Base-by-base conservation (phyloP, 2,888 invertebrate species). In the Sussaba pulchella region DNA sequence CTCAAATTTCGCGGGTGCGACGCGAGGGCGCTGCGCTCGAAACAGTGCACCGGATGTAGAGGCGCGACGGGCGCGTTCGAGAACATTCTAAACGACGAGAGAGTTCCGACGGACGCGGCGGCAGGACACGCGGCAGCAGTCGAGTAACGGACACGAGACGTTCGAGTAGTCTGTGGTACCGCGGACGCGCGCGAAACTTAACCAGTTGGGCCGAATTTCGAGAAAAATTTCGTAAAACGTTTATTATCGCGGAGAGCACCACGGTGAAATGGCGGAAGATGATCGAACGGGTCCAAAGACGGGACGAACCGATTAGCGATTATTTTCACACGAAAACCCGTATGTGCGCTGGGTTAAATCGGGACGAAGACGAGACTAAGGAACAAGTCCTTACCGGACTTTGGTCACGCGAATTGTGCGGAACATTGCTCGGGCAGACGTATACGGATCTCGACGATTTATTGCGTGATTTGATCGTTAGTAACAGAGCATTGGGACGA, bases 341-440 rank as follows among this genome's bases (percentile, higher is more conserved):
- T 6, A 8, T 66, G 14, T 75, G 75, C 39, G 14, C 17, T 1
- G 59, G 39, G 5, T 21, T 67, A 8, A 6, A 54, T 8, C 12
- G 67, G 5, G 8, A 24, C 3, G 12, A 57, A 1, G 24, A 41
- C 5, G 64, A 75, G 6, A 45, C 14, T 0, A 75, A 67, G 9
- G 47, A 75, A 1, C 75, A 75, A 67, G 47, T 75, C 6, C 12
- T 70, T 12, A 31, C 41, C 8, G 77, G 63, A 9, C 21, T 70
- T 2, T 61, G 41, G 41, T 59, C 76, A 8, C 57, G 61, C 19
- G 61, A 77, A 9, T 31, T 77, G 12, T 59, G 41, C n/a, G 10
- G 45, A 3, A 19, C 50, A 3, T 36, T 72, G n/a, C 19, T 61
- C 31, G 47, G 36, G 5, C 57, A n/a, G 12, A 14, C 14, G 1